Evolutionary conservation across 2,888 invertebrate species (phyloP), one percentile per base, ranked within the genome.

Genomic region (Acrobasis repandana): DNA sequence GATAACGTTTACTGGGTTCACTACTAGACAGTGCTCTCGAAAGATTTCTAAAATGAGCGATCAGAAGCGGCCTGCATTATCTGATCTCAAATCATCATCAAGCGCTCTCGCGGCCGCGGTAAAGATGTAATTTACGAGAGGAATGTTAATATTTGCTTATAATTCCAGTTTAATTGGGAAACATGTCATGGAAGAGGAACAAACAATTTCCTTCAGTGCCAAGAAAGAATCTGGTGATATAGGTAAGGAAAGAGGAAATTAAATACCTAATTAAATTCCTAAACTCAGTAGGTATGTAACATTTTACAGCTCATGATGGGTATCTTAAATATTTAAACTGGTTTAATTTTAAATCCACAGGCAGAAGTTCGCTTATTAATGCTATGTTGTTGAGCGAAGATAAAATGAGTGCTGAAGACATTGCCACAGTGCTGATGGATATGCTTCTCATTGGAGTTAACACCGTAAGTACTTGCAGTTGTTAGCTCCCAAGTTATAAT

Each of bases 401-500:
- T 20, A 92, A 89, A 60, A 88, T 95, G 79, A 85, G 83, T 56
- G 82, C 93, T 0, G 94, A 95, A 70, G 95, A 95, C 68, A 88
- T 94, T 54, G 86, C 94, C 38, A 95, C 95, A 0, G 79, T 95
- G 1, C 72, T 95, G 51, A 92, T 95, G 88, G 95, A 95, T 73
- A 94, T 95, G 93, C 86, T 95, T 50, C 80, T 95, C 8, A 92
- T 95, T 69, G 95, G 95, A 61, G 94, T 95, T 0, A 95, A 95
- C 72, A 93, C 95, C 70, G 94, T 94, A 79, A 16, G 28, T 34
- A 0, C 28, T 10, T 16, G 1, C 38, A n/a, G n/a, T n/a, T n/a
- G n/a, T n/a, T n/a, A n/a, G n/a, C n/a, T n/a, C n/a, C n/a, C n/a
- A n/a, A n/a, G n/a, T n/a, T n/a, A n/a, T n/a, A n/a, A n/a, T n/a